Evolutionary conservation across 2,797 vertebrate genomes (phyloP), one percentile per base, ranked within the genome.

Genomic region (Chaunax sp.): DNA sequence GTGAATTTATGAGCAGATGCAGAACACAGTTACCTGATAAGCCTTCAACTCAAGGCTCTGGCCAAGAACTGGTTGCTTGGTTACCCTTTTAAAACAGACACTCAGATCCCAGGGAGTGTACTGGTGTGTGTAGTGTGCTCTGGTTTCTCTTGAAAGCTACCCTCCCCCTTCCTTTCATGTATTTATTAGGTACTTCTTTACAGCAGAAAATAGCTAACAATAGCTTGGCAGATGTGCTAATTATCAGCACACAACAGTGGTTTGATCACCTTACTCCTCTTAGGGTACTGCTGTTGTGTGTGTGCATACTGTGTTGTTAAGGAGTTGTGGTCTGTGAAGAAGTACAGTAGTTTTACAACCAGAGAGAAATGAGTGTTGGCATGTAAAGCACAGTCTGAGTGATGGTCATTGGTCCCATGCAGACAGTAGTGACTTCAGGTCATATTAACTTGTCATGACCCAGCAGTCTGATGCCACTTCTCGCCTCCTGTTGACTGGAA

Each of bases 51-150:
- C 70, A 70, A 86, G 80, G 87, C 80, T 75, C 47, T 70, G 76
- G 50, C 83, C 60, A 83, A 73, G 78, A 77, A 50, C 83, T 65
- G 64, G 93, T 94, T 94, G 92, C 93, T 78, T 92, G 85, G 94
- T 90, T 89, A 94, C 91, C 81, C 83, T 83, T 87, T 85, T 79
- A 90, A 92, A 91, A 91, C 86, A 87, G 79, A 84, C 67, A 73
- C 40, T 30, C 58, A 56, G 38, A 69, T 80, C 57, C n/a, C 68
- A 69, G 69, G 50, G 79, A 69, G 74, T 71, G 53, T 64, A 55
- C 46, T 44, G 68, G 53, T 74, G 47, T 45, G 28, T 58, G 28
- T 52, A 30, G 64, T 62, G 53, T 38, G 33, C 51, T 70, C 25
- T 3, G 26, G 60, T 75, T 84, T 70, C 18, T 84, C 26, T 66